Evolutionary conservation across 1,140 invertebrate species (phyloP), one percentile per base, ranked within the genome.

Genomic region (Bombus soroeensis): DNA sequence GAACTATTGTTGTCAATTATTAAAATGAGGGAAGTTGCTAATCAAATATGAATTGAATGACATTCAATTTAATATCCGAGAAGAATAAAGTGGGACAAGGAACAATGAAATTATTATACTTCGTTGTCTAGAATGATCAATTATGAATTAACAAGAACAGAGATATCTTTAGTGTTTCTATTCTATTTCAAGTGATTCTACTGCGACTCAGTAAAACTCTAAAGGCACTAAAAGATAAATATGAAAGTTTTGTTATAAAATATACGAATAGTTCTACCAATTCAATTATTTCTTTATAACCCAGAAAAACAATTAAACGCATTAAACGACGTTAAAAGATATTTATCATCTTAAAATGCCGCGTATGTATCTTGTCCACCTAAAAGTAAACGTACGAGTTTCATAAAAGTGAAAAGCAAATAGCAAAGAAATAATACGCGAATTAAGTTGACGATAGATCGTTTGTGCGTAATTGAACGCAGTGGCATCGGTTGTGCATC

Each of bases 381-480:
- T 53, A 53, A 53, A 53, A 53, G 47, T 18, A 22, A 53, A 22
- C 47, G 47, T 8, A 53, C 18, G 18, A 53, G 18, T 6, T 22
- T 1, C 0, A 53, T 53, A 53, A 53, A 53, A 53, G 47, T 53
- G 47, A 53, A 18, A 53, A 8, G 47, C 47, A 53, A 22, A 53
- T 53, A 53, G 47, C 47, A 18, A 18, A 47, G 18, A 47, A 18
- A 15, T 47, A 47, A 53, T 37, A 22, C 2, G 3, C 3, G 12
- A n/a, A 37, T 59, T 37, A 53, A 79, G 47, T 62, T 10, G 39
- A 22, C n/a, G 32, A 37, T 43, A 71, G 53, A 71, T 71, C 25
- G n/a, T 59, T 71, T 47, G 5, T 75, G 64, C 25, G 37, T 77
- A 84, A 84, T 84, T 72, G 39, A 71, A 71, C 68, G 39, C 75